Evolutionary conservation across 2,888 invertebrate species (phyloP), one percentile per base, ranked within the genome.

Genomic region (Drosophila dives): DNA sequence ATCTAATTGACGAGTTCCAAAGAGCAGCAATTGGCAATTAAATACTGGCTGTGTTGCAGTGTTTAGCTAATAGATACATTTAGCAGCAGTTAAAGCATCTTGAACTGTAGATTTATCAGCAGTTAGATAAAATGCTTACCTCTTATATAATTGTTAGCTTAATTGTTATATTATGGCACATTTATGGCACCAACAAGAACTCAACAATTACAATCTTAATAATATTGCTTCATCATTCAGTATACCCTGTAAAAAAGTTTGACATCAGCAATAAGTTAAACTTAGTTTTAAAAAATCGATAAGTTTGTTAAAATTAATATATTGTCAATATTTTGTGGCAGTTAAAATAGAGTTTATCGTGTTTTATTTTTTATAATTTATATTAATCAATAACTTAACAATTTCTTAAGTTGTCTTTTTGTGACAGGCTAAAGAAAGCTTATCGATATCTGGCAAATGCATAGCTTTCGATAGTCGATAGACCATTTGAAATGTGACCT

Each of bases 61-160:
- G 45, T 45, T 23, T n/a, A 42, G 29, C 58, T 80, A 80, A 78
- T 78, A 65, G 72, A 38, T 76, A 68, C 81, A 78, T 45, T 78
- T 78, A 71, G 64, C 69, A 70, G 69, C 76, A 70, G 71, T 76
- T 81, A 81, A 64, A 54, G 38, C 72, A 64, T 73, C 61, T 79
- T 75, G 53, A 81, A 81, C 78, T 84, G 79, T 78, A 75, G 79
- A 78, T 69, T 87, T 82, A 87, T 58, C 85, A 75, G 85, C 71
- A 74, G 69, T 80, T 85, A 69, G 80, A 63, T 69, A 50, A 69
- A 85, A 59, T 60, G 55, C 55, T 33, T 23, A 23, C 12, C 32
- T 36, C 48, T 80, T 80, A 75, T 54, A 50, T 64, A 80, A 77
- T 70, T 42, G 54, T 38, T 12, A 5, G 40, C 38, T 69, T 74